Evolutionary conservation across 1,140 invertebrate species (phyloP), one percentile per base, ranked within the genome.

Genomic region (Tribolium madens): DNA sequence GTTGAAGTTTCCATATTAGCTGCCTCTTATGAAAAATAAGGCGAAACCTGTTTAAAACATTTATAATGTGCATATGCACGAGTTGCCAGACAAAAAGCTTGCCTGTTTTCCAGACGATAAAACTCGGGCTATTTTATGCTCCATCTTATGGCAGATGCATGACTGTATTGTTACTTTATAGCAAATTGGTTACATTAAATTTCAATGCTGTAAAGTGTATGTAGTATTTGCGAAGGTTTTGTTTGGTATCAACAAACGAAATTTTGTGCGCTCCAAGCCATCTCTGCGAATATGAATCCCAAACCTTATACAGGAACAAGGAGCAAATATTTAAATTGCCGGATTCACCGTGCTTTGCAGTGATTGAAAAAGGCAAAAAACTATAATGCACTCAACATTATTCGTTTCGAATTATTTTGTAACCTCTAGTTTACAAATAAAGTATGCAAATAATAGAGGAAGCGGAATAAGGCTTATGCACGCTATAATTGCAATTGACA

Each of bases 181-280:
- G 70, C 50, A 72, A 72, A 75, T 48, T 75, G 52, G 46, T 47
- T 69, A 69, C 72, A 74, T 52, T 73, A 50, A 73, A 73, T 73
- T 73, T 73, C 71, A 73, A 73, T 73, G 48, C 15, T 52, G 21
- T 73, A 33, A 50, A 73, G 46, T 73, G 48, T 52, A 52, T 73
- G 12, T 50, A 73, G 46, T 57, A 47, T 46, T 72, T 48, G 36
- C 36, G n/a, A 15, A 17, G 57, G 21, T 64, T 64, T 64, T 64
- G 57, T 64, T 64, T 64, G 57, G 57, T 6, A 64, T 12, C 57
- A 64, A 64, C 57, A 64, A 64, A 64, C 57, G 26, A 64, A 64
- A 64, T 64, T 64, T 64, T 33, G 0, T 64, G 10, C 57, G 57
- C 57, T 64, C 2, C 12, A 1, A 64, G 57, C 18, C 10, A 26